A percentile compares a stretch with the other conserved stretches of the same genome.
These are phyloP conservation scores for Peromyscus maniculatus DNA, from an alignment of 2,113 vertebrate species.

Conservation along the genomic window DNA sequence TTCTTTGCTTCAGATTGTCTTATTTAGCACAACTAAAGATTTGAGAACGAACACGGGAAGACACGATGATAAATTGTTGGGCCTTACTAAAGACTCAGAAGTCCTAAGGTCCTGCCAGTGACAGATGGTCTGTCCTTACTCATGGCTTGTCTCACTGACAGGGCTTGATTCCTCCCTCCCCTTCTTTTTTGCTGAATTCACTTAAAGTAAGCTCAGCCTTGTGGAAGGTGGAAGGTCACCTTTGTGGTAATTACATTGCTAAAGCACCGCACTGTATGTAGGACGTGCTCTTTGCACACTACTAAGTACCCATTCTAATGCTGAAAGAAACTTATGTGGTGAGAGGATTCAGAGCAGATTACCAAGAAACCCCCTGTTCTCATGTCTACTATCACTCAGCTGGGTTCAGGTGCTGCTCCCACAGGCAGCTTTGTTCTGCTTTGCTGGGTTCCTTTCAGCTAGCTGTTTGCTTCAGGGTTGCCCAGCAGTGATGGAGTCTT, in stretches of 20 bases:
- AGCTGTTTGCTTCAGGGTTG: not conserved
- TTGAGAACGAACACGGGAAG: slow-evolving; percentile 76
- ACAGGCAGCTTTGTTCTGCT: not conserved
- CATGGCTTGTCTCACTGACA: slow-evolving; percentile 84
- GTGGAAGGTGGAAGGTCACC: not conserved
- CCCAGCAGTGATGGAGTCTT: not conserved
- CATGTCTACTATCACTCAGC: not conserved
- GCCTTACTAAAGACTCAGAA: slow-evolving; percentile 82
- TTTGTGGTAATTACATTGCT: not conserved
- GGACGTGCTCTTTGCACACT: not conserved
- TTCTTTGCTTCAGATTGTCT: slow-evolving; percentile 73
- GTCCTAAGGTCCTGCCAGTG: slow-evolving; percentile 83
- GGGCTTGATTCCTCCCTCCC: slow-evolving; percentile 1
- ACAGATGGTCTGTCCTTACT: slow-evolving; percentile 87
- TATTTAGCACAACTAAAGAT: slow-evolving; percentile 81
- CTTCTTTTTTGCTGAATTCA: slow-evolving; percentile 66
- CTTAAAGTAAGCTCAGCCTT: slow-evolving; percentile 63
- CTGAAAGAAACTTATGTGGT: not conserved
- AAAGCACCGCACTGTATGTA: not conserved
- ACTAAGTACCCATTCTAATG: not conserved
- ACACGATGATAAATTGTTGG: slow-evolving; percentile 79
- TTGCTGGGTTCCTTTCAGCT: not conserved
- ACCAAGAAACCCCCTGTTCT: not conserved
- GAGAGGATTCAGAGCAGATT: not conserved
- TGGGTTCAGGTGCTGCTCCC: not conserved